phyloP scores from a whole-genome alignment of 2,888 invertebrate species.

The Diogma glabrata region DNA sequence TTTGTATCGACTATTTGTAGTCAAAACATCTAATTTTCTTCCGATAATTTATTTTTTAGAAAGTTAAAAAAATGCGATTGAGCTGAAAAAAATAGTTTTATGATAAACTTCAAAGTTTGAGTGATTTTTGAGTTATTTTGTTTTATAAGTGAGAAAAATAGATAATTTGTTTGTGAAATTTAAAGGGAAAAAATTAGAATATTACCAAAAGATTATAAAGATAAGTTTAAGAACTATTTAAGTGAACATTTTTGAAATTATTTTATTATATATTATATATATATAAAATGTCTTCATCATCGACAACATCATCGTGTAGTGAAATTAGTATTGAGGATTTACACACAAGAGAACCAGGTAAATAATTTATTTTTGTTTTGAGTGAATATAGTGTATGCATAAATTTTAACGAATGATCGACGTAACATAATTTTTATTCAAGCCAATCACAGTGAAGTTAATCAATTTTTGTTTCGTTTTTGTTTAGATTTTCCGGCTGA shows the following conservation, averaged over 20 bases:
- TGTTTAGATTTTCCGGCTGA: conserved; percentile 45
- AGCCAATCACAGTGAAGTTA: neutral
- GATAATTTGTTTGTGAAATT: conserved; percentile 1
- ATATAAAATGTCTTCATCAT: conserved; percentile 32
- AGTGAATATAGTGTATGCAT: no score
- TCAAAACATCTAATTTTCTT: conserved; percentile 16
- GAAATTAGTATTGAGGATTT: conserved; percentile 38
- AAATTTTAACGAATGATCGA: no score
- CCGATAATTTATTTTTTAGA: conserved; percentile 4
- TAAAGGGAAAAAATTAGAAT: neutral
- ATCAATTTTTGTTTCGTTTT: neutral
- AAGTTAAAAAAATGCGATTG: neutral
- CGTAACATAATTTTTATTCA: no score
- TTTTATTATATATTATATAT: no score
- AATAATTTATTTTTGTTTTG: conserved; percentile 18
- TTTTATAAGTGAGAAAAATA: no score
- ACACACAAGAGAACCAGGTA: conserved; percentile 35
- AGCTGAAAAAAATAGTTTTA: neutral
- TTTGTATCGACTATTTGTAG: conserved; percentile 18
- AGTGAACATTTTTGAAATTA: no score
- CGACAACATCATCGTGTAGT: conserved; percentile 34
- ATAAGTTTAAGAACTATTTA: neutral
- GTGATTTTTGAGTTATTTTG: no score
- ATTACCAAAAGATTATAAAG: neutral
- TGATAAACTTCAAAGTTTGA: no score